Percentiles rank a stretch among this genome's conserved stretches.
Evolutionary conservation across 64 coral and sea anemone genomes (phyloP).

Genomic region (Montipora cactus): DNA sequence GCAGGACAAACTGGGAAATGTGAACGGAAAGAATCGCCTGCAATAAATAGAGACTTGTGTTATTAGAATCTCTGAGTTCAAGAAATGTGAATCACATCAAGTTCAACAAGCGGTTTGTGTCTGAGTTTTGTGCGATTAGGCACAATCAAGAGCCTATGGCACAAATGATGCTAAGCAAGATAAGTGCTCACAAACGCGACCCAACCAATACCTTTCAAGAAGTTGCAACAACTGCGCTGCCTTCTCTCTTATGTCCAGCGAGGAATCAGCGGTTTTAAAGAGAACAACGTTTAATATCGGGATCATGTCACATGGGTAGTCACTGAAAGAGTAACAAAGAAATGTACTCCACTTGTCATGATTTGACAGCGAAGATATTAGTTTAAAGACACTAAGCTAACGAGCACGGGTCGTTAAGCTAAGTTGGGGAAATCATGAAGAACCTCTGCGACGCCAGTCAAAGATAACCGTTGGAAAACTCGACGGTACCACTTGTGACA

Average conservation of each 20-base stretch:
- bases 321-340: slow-evolving; percentile 29
- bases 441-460: no score
- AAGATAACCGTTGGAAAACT: no score
- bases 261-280: slow-evolving; percentile 97
- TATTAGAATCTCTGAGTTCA: not conserved
- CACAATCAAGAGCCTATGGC: no score
- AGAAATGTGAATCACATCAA: not conserved
- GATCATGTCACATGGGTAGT: slow-evolving; percentile 98
- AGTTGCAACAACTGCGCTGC: slow-evolving; percentile 94
- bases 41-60: not conserved
- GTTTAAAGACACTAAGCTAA: no score
- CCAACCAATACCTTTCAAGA: slow-evolving; percentile 79
- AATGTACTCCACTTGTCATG: no score
- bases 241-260: slow-evolving; percentile 86
- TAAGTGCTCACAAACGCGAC: not conserved
- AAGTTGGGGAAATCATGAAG: no score
- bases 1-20: slow-evolving; percentile 87
- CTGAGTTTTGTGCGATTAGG: no score
- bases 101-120: no score
- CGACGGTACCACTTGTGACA: no score
- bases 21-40: slow-evolving; percentile 94
- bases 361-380: no score
- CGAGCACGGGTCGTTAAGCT: no score
- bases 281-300: slow-evolving; percentile 91
- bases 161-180: not conserved